Evolutionary conservation across 1,140 invertebrate species (phyloP), one percentile per base, ranked within the genome.

Genomic region (Paracyclopina nana): DNA sequence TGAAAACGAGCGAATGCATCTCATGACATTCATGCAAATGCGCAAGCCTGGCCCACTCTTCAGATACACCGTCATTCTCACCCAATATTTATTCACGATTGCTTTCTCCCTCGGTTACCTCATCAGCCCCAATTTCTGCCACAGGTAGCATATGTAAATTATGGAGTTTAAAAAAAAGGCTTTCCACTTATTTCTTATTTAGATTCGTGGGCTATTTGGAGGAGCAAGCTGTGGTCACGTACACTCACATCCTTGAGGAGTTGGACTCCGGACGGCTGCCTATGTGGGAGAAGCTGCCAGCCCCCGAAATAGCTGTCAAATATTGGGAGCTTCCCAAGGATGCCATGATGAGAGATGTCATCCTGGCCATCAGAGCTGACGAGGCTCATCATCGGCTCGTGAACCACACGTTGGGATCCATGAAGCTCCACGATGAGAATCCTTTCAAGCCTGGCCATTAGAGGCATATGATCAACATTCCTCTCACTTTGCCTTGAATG

Each of bases 1-100:
- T n/a, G 66, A 68, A 51, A 68, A 68, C 57, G 66, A 68, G 53
- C 49, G 66, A 45, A 68, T 68, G 66, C 66, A 68, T 56, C 55
- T 68, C 11, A 58, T 68, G 57, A 66, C 64, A 16, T 64, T 61
- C 0, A 53, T 68, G 49, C 57, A 62, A 26, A 51, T 68, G 16
- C 64, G 61, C 31, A 50, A 64, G 42, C 66, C 66, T 2, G 53
- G 57, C 1, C 14, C 56, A n/a, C 20, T 66, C 2, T 67, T 68
- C 48, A 55, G 61, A 31, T 25, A 55, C 16, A 51, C 57, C 28
- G 62, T 66, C 2, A 57, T 64, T n/a, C 53, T 56, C 6, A 55
- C 58, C 38, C 65, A 67, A 59, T 62, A 62, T 48, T 52, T 60
- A 6, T 67, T 65, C 59, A 64, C 65, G 24, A 64, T 60, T 12